Base-by-base conservation (phyloP, 2,888 invertebrate genomes). In the Stenichneumon culpator region DNA sequence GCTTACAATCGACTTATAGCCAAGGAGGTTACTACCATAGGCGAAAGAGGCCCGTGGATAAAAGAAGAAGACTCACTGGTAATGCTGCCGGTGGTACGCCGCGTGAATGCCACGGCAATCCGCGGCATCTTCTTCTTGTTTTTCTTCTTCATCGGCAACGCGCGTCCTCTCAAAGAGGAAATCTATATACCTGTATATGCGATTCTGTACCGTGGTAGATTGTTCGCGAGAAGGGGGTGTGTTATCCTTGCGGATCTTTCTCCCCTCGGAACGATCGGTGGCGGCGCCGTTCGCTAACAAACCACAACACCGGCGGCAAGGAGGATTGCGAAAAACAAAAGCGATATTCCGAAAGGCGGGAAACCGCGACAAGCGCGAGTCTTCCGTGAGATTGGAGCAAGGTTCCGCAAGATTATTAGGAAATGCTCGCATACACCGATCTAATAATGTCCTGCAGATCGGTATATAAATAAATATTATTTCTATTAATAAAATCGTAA, bases 181-280 rank as follows among this genome's bases (percentile, higher is more conserved):
- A 84, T 74, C 78, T 54, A 36, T 79, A 54, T 50, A 57, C 67
- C 28, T 28, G 19, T 47, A 28, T 75, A 63, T 65, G 63, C 63
- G n/a, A 63, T 63, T 32, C 63, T 28, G 63, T 28, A 57, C 67
- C 19, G 57, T 19, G 65, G 75, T 57, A 50, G 68, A 65, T 39
- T 60, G 67, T 28, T 60, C 39, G 57, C 22, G 83, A 79, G 84
- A 75, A 84, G 83, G 74, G 83, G 82, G 74, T 85, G 82, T 79
- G 79, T 84, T 88, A 87, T 87, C 87, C 83, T 74, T 47, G 75
- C 72, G 19, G 72, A 84, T 86, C 82, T 86, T 67, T 84, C 84
- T 84, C 79, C 79, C 67, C 50, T 83, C 50, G 84, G 80, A 50
- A 36, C 63, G 73, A 74, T 63, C 69, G 74, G 69, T 19, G 39